phyloP scores from a whole-genome alignment of 2,113 vertebrate genomes.

The Hyperopisus bebe region DNA sequence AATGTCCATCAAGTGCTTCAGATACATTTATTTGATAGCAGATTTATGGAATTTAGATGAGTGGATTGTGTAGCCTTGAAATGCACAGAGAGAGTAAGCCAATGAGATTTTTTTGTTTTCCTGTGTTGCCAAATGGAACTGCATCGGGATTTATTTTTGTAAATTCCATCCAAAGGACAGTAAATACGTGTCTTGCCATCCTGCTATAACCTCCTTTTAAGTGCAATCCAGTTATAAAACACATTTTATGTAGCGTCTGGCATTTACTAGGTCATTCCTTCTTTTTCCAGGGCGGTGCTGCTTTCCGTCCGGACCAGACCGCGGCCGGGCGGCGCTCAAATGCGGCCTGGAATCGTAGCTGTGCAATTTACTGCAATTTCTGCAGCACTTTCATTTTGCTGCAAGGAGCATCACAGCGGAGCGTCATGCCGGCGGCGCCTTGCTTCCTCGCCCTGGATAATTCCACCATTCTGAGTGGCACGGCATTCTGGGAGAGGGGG shows the following conservation, averaged over 20 bases:
- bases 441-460: constrained; percentile 39
- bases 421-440: constrained; percentile 3
- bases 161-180: background rate
- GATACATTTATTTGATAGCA: background rate
- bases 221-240: constrained; percentile 2
- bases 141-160: background rate
- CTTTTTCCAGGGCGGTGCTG: background rate
- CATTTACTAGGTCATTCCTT: background rate
- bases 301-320: background rate
- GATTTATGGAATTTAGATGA: background rate
- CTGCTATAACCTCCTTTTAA: background rate
- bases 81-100: background rate
- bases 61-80: background rate
- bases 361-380: background rate
- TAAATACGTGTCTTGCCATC: background rate
- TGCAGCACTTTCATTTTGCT: background rate
- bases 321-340: background rate
- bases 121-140: background rate
- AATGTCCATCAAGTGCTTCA: background rate
- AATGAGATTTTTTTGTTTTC: background rate
- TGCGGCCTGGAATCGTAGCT: background rate
- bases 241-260: background rate
- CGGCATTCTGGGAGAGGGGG: constrained; percentile 44
- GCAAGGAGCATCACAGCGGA: background rate
- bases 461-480: constrained; percentile 31